A percentile compares a stretch with the other conserved stretches of the same genome.
Conservation (phyloP, 2,888 invertebrate genomes). For the Cynaeus angustus region DNA sequence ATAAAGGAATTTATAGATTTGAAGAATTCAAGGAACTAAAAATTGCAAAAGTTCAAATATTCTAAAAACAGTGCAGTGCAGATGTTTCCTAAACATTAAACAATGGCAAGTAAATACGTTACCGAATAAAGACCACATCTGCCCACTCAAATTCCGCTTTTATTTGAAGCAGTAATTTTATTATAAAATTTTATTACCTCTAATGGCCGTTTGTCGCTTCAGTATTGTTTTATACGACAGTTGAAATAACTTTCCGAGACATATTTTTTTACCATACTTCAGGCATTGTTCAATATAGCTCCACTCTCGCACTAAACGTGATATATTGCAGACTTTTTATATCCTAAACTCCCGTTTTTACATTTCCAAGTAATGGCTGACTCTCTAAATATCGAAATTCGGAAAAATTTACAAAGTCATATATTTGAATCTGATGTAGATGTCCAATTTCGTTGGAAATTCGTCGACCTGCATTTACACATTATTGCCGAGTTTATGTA, state of each 20-base stretch:
- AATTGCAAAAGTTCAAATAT: too few relatives aligned
- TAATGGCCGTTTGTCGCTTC: conserved; percentile 9
- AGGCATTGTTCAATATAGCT: conserved; percentile 26
- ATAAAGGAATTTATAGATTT: too few relatives aligned
- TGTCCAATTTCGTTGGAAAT: background rate
- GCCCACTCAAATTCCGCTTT: background rate
- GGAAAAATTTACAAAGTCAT: conserved; percentile 17
- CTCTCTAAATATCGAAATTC: conserved; percentile 36
- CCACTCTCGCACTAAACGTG: conserved; percentile 34
- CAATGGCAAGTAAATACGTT: too few relatives aligned
- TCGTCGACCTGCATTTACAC: conserved; percentile 14
- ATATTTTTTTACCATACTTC: conserved; percentile 19
- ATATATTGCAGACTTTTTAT: conserved; percentile 27
- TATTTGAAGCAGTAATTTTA: conserved; percentile 11
- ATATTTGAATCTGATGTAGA: conserved; percentile 26
- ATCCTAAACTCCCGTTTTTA: conserved; percentile 27
- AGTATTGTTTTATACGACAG: conserved; percentile 24
- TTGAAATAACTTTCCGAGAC: conserved; percentile 28
- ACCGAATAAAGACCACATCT: background rate
- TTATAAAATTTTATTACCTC: conserved; percentile 22
- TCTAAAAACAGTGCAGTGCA: too few relatives aligned
- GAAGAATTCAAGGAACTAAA: too few relatives aligned
- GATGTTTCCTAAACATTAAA: too few relatives aligned
- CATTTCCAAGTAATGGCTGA: conserved; percentile 30
- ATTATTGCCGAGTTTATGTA: conserved; percentile 34